Evolutionary conservation across 1,140 invertebrate species (phyloP).

Genomic region (Zaprionus davidi): DNA sequence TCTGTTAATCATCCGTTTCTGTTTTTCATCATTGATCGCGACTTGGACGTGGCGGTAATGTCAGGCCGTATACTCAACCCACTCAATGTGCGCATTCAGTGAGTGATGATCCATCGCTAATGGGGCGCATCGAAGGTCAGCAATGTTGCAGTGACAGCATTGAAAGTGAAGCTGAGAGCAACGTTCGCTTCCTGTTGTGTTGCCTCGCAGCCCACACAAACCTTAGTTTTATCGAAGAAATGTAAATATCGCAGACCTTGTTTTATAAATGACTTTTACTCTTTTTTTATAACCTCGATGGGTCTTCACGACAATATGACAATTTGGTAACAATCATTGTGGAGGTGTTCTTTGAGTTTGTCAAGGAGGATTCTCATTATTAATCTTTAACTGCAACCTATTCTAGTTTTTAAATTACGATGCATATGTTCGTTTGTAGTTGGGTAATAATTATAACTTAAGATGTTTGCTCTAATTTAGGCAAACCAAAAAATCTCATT

Average conservation of each 20-base stretch:
- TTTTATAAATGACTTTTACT: conserved; percentile 55
- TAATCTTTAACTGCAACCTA: neutral
- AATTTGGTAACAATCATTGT: neutral
- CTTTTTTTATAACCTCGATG: conserved; percentile 36
- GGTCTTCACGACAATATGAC: neutral
- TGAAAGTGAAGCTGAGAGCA: conserved; percentile 63
- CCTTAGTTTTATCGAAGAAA: conserved; percentile 30
- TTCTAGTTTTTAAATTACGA: neutral
- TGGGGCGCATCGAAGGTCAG: conserved; percentile 64
- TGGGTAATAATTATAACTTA: neutral
- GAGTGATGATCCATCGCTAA: conserved; percentile 20
- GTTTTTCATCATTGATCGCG: conserved; percentile 92
- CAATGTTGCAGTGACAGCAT: conserved; percentile 12
- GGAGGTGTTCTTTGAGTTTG: neutral
- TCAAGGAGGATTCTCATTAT: neutral
- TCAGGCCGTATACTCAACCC: conserved; percentile 92
- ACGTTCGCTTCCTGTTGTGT: conserved; percentile 37
- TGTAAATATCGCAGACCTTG: conserved; percentile 57
- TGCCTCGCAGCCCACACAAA: conserved; percentile 14
- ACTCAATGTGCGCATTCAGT: conserved; percentile 90
- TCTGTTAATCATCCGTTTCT: conserved; percentile 91
- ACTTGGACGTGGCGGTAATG: conserved; percentile 90
- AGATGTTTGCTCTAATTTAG: neutral
- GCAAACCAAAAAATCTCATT: neutral
- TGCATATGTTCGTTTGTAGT: neutral